These are phyloP conservation scores for Chrysoperla carnea DNA, from an alignment of 1,140 invertebrate species.

Conservation along the genomic window DNA sequence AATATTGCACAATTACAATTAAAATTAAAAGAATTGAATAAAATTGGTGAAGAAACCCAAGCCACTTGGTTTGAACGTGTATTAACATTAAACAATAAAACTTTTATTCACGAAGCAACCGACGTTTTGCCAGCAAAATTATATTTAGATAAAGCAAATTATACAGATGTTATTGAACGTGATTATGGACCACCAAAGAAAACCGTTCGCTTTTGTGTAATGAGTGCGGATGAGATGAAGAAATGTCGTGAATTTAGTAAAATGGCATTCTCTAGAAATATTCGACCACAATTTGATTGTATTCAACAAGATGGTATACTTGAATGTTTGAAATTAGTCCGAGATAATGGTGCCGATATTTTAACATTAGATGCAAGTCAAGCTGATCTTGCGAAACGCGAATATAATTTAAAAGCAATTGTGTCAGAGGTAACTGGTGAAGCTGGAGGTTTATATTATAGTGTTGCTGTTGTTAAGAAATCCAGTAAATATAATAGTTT, in stretches of 20 bases:
- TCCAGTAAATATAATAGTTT: conserved; percentile 18
- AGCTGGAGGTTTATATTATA: conserved; percentile 16
- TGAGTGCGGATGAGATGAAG: conserved; percentile 31
- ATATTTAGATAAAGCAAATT: conserved; percentile 51
- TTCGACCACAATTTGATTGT: conserved; percentile 51
- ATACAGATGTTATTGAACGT: conserved; percentile 60
- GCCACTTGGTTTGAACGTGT: conserved; percentile 29
- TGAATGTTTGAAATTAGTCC: conserved; percentile 49
- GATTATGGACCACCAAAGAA: conserved; percentile 35
- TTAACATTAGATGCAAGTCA: conserved; percentile 38
- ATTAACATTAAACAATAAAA: conserved; percentile 31
- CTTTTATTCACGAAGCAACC: conserved; percentile 33
- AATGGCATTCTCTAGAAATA: conserved; percentile 51
- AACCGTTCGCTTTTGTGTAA: conserved; percentile 42
- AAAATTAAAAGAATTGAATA: conserved; percentile 20
- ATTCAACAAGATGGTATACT: conserved; percentile 28
- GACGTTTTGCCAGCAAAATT: conserved; percentile 38
- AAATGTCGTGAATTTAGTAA: conserved; percentile 48
- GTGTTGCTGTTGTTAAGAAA: conserved; percentile 37
- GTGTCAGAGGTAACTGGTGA: conserved; percentile 31
- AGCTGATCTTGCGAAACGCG: conserved; percentile 31
- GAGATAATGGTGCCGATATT: conserved; percentile 39
- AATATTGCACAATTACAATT: conserved; percentile 20
- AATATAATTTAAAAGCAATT: conserved; percentile 29
- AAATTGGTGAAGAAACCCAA: conserved; percentile 24